Conservation (phyloP, 2,113 vertebrate species). For the Mus pahari region DNA sequence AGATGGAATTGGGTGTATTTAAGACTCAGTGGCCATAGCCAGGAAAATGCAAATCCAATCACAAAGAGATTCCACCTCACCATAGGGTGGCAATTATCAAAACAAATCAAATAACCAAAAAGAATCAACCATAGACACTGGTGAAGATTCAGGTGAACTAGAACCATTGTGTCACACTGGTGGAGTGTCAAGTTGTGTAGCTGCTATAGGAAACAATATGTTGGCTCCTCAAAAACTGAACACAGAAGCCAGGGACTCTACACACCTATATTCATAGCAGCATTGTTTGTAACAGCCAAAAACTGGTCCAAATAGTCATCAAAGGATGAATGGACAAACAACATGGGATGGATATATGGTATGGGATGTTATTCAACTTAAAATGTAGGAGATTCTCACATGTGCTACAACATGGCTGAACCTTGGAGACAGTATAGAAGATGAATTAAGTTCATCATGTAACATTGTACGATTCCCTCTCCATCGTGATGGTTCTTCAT, state of each 20-base stretch:
- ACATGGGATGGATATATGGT: neutral
- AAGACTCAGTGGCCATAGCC: too few relatives aligned
- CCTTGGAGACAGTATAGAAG: neutral
- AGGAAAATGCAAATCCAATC: constrained; percentile 19
- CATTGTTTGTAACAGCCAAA: neutral
- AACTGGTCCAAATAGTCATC: neutral
- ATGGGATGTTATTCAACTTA: neutral
- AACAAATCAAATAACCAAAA: constrained; percentile 13
- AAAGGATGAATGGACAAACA: neutral
- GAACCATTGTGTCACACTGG: neutral
- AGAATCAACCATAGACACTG: neutral
- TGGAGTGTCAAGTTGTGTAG: neutral
- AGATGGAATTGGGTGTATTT: neutral
- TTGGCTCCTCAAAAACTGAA: neutral
- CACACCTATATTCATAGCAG: neutral
- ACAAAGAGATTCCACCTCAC: neutral
- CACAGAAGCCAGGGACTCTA: neutral
- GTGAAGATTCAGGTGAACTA: neutral
- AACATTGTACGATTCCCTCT: neutral
- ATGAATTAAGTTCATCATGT: neutral
- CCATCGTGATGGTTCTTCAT: neutral
- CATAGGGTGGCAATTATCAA: neutral
- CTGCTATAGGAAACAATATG: neutral
- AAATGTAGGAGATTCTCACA: constrained; percentile 32
- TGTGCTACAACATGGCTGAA: neutral